Evolutionary conservation across 2,113 vertebrate species (phyloP).

Genomic region (Tragulus kanchil): DNA sequence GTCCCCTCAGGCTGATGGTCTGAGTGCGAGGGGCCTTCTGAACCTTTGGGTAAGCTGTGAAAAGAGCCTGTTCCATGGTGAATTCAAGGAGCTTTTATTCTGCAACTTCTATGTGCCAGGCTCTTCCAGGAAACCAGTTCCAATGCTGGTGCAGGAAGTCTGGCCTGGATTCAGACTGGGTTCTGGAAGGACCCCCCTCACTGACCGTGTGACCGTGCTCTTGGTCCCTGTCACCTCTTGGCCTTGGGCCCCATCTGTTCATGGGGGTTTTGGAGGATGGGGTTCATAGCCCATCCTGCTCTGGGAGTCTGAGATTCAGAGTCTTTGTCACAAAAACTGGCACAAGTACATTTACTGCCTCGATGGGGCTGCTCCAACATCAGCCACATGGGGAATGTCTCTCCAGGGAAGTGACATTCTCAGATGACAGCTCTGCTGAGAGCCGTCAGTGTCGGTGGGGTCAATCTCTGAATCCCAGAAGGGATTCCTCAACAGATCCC

Average conservation of each 20-base stretch:
- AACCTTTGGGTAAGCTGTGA: not conserved
- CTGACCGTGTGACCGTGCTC: not conserved
- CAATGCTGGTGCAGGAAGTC: accelerated
- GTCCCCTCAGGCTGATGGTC: accelerated
- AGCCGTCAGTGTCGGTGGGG: too few relatives aligned
- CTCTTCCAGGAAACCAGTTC: not conserved
- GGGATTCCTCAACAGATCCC: not conserved
- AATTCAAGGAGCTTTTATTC: not conserved
- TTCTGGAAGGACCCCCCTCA: not conserved
- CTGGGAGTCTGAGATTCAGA: not conserved
- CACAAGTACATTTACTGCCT: not conserved
- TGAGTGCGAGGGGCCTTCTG: not conserved
- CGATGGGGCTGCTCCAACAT: accelerated
- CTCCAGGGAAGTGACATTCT: not conserved
- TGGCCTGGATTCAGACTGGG: not conserved
- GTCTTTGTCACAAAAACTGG: not conserved
- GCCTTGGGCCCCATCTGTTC: not conserved
- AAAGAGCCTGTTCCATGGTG: not conserved
- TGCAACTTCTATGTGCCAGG: too few relatives aligned
- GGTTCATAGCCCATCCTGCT: accelerated
- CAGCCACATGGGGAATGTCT: accelerated
- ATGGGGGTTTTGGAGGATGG: too few relatives aligned
- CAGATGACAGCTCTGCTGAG: accelerated
- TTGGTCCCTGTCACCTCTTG: not conserved
- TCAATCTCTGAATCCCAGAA: accelerated